Evolutionary conservation across 2,888 invertebrate genomes (phyloP).

Genomic region (Rotaria magnacalcarata): DNA sequence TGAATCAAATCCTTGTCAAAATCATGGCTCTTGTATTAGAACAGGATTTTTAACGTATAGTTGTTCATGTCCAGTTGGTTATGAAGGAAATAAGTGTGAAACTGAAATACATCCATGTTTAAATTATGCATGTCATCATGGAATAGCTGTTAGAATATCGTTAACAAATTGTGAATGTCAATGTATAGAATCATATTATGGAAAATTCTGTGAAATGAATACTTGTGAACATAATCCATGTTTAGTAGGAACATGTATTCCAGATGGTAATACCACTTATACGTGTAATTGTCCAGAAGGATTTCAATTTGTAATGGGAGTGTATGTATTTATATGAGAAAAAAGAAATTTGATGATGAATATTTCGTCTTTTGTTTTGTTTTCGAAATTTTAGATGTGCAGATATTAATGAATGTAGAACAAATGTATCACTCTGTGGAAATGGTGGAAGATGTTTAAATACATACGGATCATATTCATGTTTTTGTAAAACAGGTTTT

Average conservation of each 20-base stretch:
- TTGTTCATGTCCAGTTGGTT: slow-evolving; percentile 61
- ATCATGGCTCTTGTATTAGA: slow-evolving; percentile 38
- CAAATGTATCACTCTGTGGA: background rate
- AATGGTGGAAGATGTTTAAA: slow-evolving; percentile 40
- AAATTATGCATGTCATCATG: slow-evolving; percentile 36
- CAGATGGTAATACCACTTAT: slow-evolving; percentile 30
- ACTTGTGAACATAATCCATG: slow-evolving; percentile 66
- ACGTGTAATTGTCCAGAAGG: slow-evolving; percentile 42
- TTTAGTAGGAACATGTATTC: slow-evolving; percentile 66
- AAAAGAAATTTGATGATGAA: background rate
- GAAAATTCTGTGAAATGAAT: slow-evolving; percentile 43
- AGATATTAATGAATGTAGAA: slow-evolving; percentile 8
- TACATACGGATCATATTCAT: slow-evolving; percentile 31
- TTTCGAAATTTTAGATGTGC: background rate
- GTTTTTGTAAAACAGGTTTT: slow-evolving; percentile 40
- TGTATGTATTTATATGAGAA: background rate
- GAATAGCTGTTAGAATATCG: background rate
- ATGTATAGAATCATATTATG: slow-evolving; percentile 40
- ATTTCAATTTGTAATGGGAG: slow-evolving; percentile 27
- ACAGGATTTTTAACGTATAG: slow-evolving; percentile 35
- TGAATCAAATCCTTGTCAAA: slow-evolving; percentile 27
- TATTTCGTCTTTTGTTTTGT: background rate
- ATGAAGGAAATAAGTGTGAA: slow-evolving; percentile 48
- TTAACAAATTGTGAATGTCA: slow-evolving; percentile 31
- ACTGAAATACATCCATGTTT: slow-evolving; percentile 40